Evolutionary conservation across 1,140 invertebrate genomes (phyloP).

Genomic region (Pararge aegeria): DNA sequence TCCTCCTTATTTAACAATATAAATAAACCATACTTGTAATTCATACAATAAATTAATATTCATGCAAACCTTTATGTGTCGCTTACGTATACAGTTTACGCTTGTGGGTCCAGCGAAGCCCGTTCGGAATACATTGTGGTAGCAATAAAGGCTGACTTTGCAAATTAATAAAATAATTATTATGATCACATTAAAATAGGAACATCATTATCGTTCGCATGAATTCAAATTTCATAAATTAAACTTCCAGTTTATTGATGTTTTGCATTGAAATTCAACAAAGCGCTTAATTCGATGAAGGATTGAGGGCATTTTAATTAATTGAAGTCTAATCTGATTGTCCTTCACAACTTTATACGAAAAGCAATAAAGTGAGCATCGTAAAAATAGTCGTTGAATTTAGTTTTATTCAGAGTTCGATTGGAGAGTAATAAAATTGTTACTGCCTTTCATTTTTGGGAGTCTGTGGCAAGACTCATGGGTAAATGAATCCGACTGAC

Average conservation of each 20-base stretch:
- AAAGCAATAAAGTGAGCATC: slow-evolving; percentile 68
- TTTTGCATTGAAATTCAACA: no score
- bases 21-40: neutral
- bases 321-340: slow-evolving; percentile 20
- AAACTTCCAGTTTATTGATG: no score
- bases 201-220: no score
- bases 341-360: slow-evolving; percentile 66
- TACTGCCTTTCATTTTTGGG: neutral
- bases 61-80: neutral
- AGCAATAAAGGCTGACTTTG: neutral
- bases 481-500: no score
- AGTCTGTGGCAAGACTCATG: neutral
- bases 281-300: no score
- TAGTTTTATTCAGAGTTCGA: slow-evolving; percentile 4
- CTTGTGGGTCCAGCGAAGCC: neutral
- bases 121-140: neutral
- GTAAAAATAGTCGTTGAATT: slow-evolving; percentile 10
- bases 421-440: slow-evolving; percentile 2
- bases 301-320: no score
- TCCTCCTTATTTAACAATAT: no score
- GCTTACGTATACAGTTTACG: neutral
- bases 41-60: neutral
- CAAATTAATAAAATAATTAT: neutral
- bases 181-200: neutral
- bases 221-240: no score